Base-by-base conservation (phyloP, 2,113 vertebrate species). In the Eidolon helvum region DNA sequence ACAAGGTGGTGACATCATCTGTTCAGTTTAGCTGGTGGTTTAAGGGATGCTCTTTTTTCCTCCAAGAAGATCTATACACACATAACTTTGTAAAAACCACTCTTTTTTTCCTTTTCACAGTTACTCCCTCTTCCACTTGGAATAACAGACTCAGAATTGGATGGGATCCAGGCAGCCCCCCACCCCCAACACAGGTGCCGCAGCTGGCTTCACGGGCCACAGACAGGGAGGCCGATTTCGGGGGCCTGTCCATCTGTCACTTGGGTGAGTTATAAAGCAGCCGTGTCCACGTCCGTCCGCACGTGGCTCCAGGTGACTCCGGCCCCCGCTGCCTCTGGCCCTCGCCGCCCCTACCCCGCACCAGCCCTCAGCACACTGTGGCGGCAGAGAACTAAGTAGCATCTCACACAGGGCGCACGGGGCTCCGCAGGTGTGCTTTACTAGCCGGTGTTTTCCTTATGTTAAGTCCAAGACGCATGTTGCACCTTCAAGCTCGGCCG, bases 361-460 rank as follows among this genome's bases (percentile, higher is more conserved):
- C 5, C 5, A 28, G 16, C 48, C 33, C 59, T 38, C 26, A 12
- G 8, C 28, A 16, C n/a, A 0, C 9, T 1, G 45, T 1, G 7
- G 38, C 19, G 61, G 15, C 75, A 57, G 21, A 75, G 45, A 63
- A 59, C 63, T 45, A 75, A 57, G 14, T 9, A 50, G 38, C 77
- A 53, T 38, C 35, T 50, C 28, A 30, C 68, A 35, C 82, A 61
- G 3, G 40, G 55, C 69, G 69, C 35, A 79, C 35, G 26, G 15
- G 75, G 48, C 50, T 82, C n/a, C 21, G 43, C 53, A 11, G 24
- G 5, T 45, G 38, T 24, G 33, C 24, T 45, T 93, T 69, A 84
- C 90, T 84, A 16, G 43, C 24, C 35, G 94, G 74, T 40, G 59
- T 80, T 79, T 92, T 61, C 88, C 69, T 84, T 38, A 79, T 43